These are phyloP conservation scores for Apamea anceps DNA, from an alignment of 2,888 invertebrate genomes.

Conservation along the genomic window DNA sequence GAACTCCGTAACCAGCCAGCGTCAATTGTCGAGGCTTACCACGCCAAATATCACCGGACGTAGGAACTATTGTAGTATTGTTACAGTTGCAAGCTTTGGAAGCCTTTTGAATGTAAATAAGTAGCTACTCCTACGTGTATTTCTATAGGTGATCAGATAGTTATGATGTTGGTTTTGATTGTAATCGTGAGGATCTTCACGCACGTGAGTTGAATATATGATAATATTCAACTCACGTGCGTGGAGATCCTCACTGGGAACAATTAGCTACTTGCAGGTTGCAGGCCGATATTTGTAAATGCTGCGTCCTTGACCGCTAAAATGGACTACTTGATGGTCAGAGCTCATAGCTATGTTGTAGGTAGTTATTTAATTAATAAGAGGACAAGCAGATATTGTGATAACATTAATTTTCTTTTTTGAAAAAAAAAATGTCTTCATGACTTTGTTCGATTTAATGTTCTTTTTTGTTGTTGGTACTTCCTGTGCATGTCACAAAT, in stretches of 20 bases:
- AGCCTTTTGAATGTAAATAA: neutral
- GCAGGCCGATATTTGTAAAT: constrained; percentile 23
- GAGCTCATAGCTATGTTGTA: neutral
- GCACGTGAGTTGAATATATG: no score
- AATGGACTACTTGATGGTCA: constrained; percentile 19
- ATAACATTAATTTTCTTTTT: neutral
- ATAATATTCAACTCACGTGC: constrained; percentile 17
- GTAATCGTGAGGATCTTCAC: no score
- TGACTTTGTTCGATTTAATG: no score
- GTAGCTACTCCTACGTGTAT: neutral
- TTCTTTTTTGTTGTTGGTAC: neutral
- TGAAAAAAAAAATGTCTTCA: no score
- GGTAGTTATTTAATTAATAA: constrained; percentile 9
- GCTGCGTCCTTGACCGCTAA: constrained; percentile 38
- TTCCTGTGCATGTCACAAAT: neutral
- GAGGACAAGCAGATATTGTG: no score
- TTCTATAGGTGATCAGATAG: constrained; percentile 13
- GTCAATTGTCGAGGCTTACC: no score
- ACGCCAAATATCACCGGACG: neutral
- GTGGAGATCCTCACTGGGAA: constrained; percentile 28
- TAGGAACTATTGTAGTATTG: neutral
- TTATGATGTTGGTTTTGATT: neutral
- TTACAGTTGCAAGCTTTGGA: neutral
- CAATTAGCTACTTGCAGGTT: constrained; percentile 31
- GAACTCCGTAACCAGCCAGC: neutral